Conservation (phyloP, 2,113 vertebrate species). For the Brachypteracias leptosomus region DNA sequence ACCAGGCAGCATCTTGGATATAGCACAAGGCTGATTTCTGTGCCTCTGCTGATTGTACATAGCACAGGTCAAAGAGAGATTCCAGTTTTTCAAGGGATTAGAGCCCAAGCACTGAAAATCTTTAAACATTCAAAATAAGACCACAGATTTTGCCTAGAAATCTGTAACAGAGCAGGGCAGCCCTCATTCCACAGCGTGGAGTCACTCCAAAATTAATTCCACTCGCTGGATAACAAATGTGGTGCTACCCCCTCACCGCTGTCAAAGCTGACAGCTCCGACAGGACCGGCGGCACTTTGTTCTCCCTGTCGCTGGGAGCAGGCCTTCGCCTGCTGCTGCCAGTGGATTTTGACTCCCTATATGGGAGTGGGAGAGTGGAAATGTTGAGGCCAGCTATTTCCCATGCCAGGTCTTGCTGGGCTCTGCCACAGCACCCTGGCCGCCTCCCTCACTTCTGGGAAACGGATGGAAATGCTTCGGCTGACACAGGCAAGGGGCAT, state of each 20-base stretch:
- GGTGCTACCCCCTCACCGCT: accelerated
- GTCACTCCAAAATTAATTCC: neutral
- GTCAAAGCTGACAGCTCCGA: neutral
- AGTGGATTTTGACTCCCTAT: neutral
- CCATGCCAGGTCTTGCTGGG: neutral
- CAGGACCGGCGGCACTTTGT: neutral
- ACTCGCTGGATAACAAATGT: neutral
- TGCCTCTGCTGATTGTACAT: neutral
- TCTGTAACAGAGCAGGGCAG: neutral
- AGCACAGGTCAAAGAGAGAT: neutral
- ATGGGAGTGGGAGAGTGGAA: neutral
- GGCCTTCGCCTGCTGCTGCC: neutral
- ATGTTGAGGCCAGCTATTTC: neutral
- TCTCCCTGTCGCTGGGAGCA: accelerated
- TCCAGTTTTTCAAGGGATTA: neutral
- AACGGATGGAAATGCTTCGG: neutral
- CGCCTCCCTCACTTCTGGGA: neutral
- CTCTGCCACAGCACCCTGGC: neutral
- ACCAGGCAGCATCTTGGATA: neutral
- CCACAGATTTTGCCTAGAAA: neutral
- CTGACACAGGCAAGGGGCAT: neutral
- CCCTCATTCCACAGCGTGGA: neutral
- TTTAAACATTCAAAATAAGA: neutral
- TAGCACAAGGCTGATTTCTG: neutral
- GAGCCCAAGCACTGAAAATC: neutral